Percentiles rank a stretch among this genome's conserved stretches.
Evolutionary conservation across 2,113 vertebrate species (phyloP).

Genomic region (Melanerpes formicivorus): DNA sequence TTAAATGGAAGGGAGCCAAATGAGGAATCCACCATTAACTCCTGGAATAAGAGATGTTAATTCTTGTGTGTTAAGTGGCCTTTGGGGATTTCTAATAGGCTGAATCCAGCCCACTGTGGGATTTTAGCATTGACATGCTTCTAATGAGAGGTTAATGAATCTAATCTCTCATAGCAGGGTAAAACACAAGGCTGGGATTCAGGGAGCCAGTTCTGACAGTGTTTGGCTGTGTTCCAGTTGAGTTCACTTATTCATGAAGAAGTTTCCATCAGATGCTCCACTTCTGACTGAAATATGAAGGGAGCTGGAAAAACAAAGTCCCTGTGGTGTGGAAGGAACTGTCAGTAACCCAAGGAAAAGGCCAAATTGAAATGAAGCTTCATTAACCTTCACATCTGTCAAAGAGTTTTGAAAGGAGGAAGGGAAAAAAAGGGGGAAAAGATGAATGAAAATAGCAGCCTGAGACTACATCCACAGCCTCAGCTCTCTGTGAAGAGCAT

Average conservation of each 20-base stretch:
- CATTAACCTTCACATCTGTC: conserved; percentile 54
- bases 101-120: conserved; percentile 8
- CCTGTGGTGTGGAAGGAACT: not conserved
- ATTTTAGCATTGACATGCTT: conserved; percentile 51
- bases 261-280: conserved; percentile 11
- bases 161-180: conserved; percentile 36
- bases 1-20: not conserved
- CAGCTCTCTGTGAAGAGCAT: not conserved
- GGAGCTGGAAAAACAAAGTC: conserved; percentile 34
- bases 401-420: conserved; percentile 8
- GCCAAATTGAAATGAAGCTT: conserved; percentile 54
- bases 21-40: conserved; percentile 22
- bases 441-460: not conserved
- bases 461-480: not conserved
- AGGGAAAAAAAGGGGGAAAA: not conserved
- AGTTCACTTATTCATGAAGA: conserved; percentile 48
- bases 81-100: conserved; percentile 37
- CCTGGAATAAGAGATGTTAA: conserved; percentile 14
- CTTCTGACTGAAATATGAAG: conserved; percentile 25
- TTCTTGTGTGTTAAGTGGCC: conserved; percentile 18
- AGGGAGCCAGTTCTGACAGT: conserved; percentile 34
- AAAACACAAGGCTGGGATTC: conserved; percentile 37
- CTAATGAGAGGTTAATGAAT: conserved; percentile 69
- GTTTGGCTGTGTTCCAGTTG: conserved; percentile 44
- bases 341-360: conserved; percentile 35